These are phyloP conservation scores for Drosophila anceps DNA, from an alignment of 2,888 invertebrate species.

Conservation along the genomic window DNA sequence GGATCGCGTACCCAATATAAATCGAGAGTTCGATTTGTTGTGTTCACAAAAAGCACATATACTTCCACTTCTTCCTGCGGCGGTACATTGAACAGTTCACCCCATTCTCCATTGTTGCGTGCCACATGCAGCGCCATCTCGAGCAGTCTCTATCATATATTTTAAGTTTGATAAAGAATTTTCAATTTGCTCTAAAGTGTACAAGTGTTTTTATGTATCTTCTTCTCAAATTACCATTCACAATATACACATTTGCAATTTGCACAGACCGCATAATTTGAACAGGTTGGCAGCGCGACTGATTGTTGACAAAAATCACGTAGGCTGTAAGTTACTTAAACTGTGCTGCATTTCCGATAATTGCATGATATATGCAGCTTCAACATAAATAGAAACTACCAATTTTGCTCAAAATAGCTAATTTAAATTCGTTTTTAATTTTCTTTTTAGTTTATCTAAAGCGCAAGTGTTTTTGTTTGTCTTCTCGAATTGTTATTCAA, in stretches of 20 bases:
- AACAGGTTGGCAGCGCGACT: conserved; percentile 29
- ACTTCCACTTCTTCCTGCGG: conserved; percentile 77
- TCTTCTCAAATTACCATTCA: conserved; percentile 21
- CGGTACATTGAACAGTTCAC: conserved; percentile 8
- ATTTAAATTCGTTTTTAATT: background rate
- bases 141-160: conserved; percentile 13
- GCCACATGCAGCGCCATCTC: conserved; percentile 50
- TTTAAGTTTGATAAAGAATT: background rate
- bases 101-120: conserved; percentile 42
- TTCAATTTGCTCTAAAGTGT: conserved; percentile 23
- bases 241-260: conserved; percentile 4
- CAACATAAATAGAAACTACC: too few relatives aligned
- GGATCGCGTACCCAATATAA: conserved; percentile 91
- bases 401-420: fast-evolving
- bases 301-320: conserved; percentile 19
- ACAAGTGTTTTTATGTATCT: conserved; percentile 36
- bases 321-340: background rate
- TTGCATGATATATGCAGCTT: background rate
- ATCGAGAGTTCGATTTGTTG: conserved; percentile 86
- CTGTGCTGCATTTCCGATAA: background rate
- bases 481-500: background rate
- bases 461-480: background rate
- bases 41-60: conserved; percentile 88
- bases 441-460: background rate
- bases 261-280: background rate